A percentile compares a stretch with the other conserved stretches of the same genome.
Conservation (phyloP, 2,888 invertebrate genomes). For the Lingula anatina region DNA sequence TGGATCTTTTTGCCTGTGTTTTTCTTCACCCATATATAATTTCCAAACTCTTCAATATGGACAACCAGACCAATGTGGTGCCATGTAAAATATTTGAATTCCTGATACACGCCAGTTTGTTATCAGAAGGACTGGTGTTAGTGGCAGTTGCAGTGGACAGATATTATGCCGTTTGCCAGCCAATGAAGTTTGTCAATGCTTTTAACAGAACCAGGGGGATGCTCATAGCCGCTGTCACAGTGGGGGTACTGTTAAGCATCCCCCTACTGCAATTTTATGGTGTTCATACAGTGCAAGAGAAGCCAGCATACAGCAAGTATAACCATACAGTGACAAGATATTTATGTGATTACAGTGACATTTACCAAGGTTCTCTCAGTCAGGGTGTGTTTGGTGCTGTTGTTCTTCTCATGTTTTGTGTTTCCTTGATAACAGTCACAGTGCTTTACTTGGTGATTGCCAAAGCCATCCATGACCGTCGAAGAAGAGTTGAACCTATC, state of each 20-base stretch:
- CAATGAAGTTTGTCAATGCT: constrained; percentile 15
- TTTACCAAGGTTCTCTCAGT: constrained; percentile 8
- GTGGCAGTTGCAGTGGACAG: constrained; percentile 19
- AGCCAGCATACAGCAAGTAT: not conserved
- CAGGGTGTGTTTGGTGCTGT: constrained; percentile 8
- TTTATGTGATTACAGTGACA: constrained; percentile 13
- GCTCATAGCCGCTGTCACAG: too few relatives aligned
- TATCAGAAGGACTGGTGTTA: constrained; percentile 11
- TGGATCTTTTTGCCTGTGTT: constrained; percentile 18
- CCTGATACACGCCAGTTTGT: constrained; percentile 14
- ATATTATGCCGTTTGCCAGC: constrained; percentile 18
- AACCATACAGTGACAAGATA: constrained; percentile 6
- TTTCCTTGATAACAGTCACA: constrained; percentile 7
- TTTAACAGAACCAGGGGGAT: too few relatives aligned
- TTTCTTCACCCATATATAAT: constrained; percentile 20
- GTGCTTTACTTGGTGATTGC: constrained; percentile 16
- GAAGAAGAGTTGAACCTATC: constrained; percentile 4
- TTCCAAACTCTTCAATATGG: constrained; percentile 15
- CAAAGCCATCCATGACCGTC: constrained; percentile 11
- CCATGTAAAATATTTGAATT: constrained; percentile 22
- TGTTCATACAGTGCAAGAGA: constrained; percentile 1
- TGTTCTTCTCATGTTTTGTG: constrained; percentile 9
- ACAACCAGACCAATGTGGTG: constrained; percentile 13
- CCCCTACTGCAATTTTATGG: constrained; percentile 22
- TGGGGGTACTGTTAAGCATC: constrained; percentile 10